These are phyloP conservation scores for Antigone vipio DNA, from an alignment of 2,113 vertebrate species.

Conservation along the genomic window DNA sequence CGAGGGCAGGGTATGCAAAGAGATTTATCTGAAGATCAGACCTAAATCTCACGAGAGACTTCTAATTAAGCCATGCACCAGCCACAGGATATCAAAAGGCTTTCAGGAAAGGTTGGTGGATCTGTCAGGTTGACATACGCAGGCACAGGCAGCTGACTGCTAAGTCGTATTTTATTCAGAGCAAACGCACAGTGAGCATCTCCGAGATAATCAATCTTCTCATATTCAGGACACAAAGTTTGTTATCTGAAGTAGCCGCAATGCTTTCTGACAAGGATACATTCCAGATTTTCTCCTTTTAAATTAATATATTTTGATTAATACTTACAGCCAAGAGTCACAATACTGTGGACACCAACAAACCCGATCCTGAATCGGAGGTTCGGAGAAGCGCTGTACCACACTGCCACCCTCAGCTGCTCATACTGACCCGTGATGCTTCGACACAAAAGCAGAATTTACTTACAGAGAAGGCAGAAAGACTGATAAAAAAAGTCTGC, in stretches of 20 bases:
- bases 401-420: not conserved
- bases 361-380: not conserved
- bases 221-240: not conserved
- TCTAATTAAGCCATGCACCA: not conserved
- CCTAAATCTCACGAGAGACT: not conserved
- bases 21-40: conserved; percentile 1
- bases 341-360: not conserved
- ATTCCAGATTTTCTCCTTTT: not conserved
- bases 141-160: not conserved
- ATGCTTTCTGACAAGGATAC: not conserved
- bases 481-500: not conserved
- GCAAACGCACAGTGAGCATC: not conserved
- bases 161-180: not conserved
- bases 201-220: not conserved
- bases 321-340: not conserved
- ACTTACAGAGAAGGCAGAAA: not conserved
- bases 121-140: not conserved
- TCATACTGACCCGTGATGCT: accelerated
- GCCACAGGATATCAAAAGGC: not conserved
- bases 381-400: not conserved
- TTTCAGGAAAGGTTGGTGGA: not conserved
- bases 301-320: not conserved
- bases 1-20: not conserved
- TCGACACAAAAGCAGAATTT: not conserved
- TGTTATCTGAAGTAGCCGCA: not conserved